A percentile compares a stretch with the other conserved stretches of the same genome.
Conservation (phyloP, 2,888 invertebrate species). For the Himalopsyche anomala region DNA sequence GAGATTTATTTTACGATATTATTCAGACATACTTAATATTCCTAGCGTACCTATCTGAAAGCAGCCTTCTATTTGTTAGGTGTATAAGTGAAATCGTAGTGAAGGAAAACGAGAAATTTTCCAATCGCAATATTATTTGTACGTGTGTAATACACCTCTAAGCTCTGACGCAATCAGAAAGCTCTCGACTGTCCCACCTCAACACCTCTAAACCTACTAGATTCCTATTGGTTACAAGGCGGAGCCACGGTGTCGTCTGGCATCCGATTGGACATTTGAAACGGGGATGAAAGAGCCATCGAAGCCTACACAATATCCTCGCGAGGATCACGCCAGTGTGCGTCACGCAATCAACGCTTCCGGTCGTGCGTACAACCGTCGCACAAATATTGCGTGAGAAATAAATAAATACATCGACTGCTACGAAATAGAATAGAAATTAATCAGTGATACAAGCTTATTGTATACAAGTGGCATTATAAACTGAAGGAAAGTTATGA, state of each 20-base stretch:
- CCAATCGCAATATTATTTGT: neutral
- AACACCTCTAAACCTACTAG: neutral
- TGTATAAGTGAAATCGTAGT: neutral
- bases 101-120: neutral
- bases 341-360: slow-evolving; percentile 29
- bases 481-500: neutral
- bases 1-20: too few species aligned
- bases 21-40: too few species aligned
- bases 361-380: slow-evolving; percentile 43
- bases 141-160: neutral
- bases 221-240: slow-evolving; percentile 49
- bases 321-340: slow-evolving; percentile 49
- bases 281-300: slow-evolving; percentile 50
- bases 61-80: neutral
- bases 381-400: neutral
- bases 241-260: neutral
- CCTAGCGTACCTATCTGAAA: too few species aligned
- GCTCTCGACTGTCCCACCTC: slow-evolving; percentile 48
- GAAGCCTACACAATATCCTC: slow-evolving; percentile 52
- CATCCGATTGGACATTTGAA: slow-evolving; percentile 52
- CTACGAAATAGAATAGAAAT: neutral
- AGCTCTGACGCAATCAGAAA: slow-evolving; percentile 42
- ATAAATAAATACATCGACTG: neutral
- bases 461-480: neutral
- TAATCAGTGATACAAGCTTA: too few species aligned